A percentile compares a stretch with the other conserved stretches of the same genome.
These are phyloP conservation scores for Megastigmus dorsalis DNA, from an alignment of 2,888 invertebrate species.

Conservation along the genomic window DNA sequence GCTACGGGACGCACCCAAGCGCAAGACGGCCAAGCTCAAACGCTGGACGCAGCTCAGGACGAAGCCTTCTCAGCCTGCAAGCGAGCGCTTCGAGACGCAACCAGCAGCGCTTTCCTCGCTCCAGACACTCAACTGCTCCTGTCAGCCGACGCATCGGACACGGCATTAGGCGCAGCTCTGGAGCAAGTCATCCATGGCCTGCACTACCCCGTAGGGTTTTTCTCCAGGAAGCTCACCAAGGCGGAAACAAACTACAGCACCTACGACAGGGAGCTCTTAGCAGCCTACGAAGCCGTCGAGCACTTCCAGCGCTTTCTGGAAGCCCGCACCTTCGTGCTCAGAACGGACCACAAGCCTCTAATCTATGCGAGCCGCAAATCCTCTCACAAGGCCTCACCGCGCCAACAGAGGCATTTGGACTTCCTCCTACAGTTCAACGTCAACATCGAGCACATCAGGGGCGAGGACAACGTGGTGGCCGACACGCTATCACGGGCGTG, in stretches of 20 bases:
- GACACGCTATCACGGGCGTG: background rate
- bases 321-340: slow-evolving; percentile 47
- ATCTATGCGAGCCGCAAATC: slow-evolving; percentile 22
- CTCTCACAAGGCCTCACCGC: background rate
- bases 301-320: slow-evolving; percentile 58
- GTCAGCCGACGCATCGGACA: slow-evolving; percentile 56
- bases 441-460: background rate
- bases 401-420: background rate
- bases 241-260: slow-evolving; percentile 60
- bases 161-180: slow-evolving; percentile 58
- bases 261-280: slow-evolving; percentile 60
- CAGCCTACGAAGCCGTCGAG: slow-evolving; percentile 57
- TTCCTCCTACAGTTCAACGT: background rate
- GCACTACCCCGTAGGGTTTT: slow-evolving; percentile 61
- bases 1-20: background rate
- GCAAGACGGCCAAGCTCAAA: slow-evolving; percentile 13
- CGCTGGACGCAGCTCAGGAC: slow-evolving; percentile 45
- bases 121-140: slow-evolving; percentile 43
- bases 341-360: slow-evolving; percentile 54
- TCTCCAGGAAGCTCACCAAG: slow-evolving; percentile 58
- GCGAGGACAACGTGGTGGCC: background rate
- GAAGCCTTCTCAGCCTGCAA: slow-evolving; percentile 49
- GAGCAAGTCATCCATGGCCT: slow-evolving; percentile 52
- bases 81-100: slow-evolving; percentile 47
- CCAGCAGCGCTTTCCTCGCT: slow-evolving; percentile 49